Conservation (phyloP, 30 jellyfish, hydroid and myxozoan genomes). For the Rhopilema esculentum region DNA sequence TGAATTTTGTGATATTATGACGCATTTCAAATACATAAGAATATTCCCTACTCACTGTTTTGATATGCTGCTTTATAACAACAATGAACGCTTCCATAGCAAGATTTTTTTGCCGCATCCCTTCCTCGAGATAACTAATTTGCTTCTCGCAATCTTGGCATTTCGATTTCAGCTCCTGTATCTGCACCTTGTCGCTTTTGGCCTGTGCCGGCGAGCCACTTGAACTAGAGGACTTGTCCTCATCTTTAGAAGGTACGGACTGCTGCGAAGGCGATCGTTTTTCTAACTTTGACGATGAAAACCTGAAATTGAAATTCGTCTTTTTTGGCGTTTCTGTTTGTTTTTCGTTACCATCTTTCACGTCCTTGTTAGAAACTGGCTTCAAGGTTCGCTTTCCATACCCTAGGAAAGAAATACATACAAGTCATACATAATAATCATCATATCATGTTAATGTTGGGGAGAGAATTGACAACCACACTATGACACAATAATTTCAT, state of each 20-base stretch:
- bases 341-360: not conserved
- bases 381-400: conserved; percentile 17
- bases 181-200: conserved; percentile 27
- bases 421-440: not conserved
- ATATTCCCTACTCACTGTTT: conserved; percentile 43
- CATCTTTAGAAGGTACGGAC: not conserved
- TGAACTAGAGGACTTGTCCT: conserved; percentile 13
- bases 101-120: conserved; percentile 33
- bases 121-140: conserved; percentile 29
- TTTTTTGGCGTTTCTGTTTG: conserved; percentile 16
- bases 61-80: conserved; percentile 69
- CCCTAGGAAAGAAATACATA: not conserved
- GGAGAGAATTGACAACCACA: no score
- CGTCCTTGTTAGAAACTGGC: not conserved
- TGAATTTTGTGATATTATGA: no score
- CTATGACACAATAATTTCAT: no score
- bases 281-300: conserved; percentile 7
- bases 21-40: no score
- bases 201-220: conserved; percentile 23
- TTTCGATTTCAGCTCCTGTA: conserved; percentile 43
- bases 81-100: conserved; percentile 85
- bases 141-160: conserved; percentile 61
- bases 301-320: not conserved
- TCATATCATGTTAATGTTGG: no score
- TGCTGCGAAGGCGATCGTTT: conserved; percentile 2